phyloP scores from a whole-genome alignment of 2,797 vertebrate species.

The Dicrostonyx torquatus region DNA sequence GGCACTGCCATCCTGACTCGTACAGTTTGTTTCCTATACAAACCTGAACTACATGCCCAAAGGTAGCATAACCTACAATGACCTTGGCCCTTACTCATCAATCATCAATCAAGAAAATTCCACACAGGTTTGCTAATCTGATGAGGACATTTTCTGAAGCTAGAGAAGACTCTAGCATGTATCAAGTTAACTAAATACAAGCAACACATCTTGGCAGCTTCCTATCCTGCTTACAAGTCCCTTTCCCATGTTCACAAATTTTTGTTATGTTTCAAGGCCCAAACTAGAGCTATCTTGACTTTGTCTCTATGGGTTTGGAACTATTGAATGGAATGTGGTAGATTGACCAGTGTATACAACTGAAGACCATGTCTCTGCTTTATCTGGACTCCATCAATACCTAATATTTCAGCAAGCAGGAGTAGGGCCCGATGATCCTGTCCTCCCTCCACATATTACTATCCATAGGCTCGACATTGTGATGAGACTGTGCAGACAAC shows the following conservation, averaged over 20 bases:
- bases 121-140: background rate
- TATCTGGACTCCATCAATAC: background rate
- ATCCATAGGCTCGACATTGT: background rate
- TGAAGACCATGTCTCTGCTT: background rate
- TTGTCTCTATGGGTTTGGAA: background rate
- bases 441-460: background rate
- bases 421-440: accelerated
- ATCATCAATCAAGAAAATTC: background rate
- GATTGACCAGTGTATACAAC: background rate
- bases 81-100: background rate
- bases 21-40: background rate
- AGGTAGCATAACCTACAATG: background rate
- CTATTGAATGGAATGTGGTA: background rate
- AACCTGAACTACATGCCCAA: background rate
- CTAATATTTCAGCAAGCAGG: background rate
- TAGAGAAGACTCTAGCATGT: background rate
- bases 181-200: background rate
- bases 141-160: too few species aligned
- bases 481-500: background rate
- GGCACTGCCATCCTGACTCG: too few species aligned
- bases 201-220: background rate
- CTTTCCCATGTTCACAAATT: background rate
- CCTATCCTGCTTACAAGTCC: background rate
- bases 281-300: background rate
- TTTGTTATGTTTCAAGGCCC: background rate